phyloP scores from a whole-genome alignment of 2,888 invertebrate species.

The Candidula unifasciata region DNA sequence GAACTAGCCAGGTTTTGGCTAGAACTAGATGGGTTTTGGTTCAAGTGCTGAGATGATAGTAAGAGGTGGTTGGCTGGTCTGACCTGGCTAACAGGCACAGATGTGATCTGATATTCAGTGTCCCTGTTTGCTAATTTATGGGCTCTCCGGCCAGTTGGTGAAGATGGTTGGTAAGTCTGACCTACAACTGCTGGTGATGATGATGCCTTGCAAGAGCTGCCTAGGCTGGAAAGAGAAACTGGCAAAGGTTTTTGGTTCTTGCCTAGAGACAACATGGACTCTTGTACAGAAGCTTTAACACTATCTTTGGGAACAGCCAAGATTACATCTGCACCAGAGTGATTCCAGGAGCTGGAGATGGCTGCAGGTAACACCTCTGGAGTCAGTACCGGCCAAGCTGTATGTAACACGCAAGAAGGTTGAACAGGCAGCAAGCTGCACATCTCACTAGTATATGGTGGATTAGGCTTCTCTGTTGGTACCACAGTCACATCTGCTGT shows the following conservation, averaged over 20 bases:
- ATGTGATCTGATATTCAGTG: constrained; percentile 32
- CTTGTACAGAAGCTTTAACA: constrained; percentile 1
- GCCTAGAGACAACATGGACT: background rate
- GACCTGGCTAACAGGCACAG: constrained; percentile 42
- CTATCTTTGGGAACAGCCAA: background rate
- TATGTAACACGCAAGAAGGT: constrained; percentile 35
- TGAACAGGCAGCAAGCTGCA: constrained; percentile 37
- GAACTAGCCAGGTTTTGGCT: constrained; percentile 43
- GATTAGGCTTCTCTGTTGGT: constrained; percentile 24
- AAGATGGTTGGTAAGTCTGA: constrained; percentile 18
- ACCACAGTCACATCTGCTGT: background rate
- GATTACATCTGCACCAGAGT: background rate
- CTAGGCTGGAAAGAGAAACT: constrained; percentile 1
- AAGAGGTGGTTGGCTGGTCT: constrained; percentile 17
- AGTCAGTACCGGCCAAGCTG: constrained; percentile 40
- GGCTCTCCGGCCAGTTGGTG: constrained; percentile 7
- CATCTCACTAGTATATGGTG: constrained; percentile 37
- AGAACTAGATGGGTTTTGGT: constrained; percentile 36
- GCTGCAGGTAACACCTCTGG: constrained; percentile 23
- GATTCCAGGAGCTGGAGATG: constrained; percentile 19
- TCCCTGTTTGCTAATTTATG: constrained; percentile 24
- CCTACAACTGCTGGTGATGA: background rate
- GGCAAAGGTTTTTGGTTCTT: constrained; percentile 33
- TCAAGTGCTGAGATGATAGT: constrained; percentile 29
- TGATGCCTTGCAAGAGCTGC: constrained; percentile 20